Conservation (phyloP, 2,797 vertebrate genomes). For the Ficedula albicollis region DNA sequence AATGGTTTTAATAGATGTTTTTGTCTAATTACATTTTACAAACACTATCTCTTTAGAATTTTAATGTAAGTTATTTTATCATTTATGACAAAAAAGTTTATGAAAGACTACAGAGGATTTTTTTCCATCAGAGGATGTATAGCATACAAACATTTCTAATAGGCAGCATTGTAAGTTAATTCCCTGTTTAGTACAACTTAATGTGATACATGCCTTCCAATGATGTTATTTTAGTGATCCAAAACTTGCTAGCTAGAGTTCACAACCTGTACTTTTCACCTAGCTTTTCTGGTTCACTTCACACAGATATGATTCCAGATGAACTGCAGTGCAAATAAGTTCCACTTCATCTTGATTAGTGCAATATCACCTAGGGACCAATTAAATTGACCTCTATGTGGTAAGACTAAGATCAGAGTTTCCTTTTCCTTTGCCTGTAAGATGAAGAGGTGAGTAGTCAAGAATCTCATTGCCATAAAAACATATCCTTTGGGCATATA, state of each 20-base stretch:
- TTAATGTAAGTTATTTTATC: not conserved
- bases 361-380: not conserved
- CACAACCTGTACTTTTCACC: not conserved
- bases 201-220: not conserved
- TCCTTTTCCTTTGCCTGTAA: not conserved
- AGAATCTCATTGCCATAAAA: not conserved
- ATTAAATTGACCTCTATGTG: not conserved
- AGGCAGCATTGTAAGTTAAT: not conserved
- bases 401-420: not conserved
- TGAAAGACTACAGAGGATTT: not conserved
- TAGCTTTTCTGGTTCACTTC: conserved; percentile 22
- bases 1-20: not conserved
- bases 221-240: not conserved
- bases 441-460: not conserved
- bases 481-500: not conserved
- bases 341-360: not conserved
- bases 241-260: not conserved
- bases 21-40: not conserved
- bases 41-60: not conserved
- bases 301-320: not conserved
- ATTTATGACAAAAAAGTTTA: not conserved
- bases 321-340: conserved; percentile 14
- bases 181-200: not conserved
- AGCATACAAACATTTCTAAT: not conserved
- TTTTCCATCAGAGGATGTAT: not conserved